These are phyloP conservation scores for Batillaria attramentaria DNA, from an alignment of 1,140 invertebrate species.

Conservation along the genomic window DNA sequence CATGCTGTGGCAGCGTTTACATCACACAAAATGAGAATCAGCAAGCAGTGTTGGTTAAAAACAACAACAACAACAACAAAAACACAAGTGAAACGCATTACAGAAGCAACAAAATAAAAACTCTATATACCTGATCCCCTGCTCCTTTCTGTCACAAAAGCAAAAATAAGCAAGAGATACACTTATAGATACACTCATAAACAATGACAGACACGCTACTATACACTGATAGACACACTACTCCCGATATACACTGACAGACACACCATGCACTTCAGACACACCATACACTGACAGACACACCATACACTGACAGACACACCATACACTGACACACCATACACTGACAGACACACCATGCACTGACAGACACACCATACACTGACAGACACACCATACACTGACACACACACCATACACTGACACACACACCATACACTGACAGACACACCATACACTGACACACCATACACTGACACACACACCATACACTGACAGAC, in stretches of 20 bases:
- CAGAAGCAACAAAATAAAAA: neutral
- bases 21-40: too few species aligned
- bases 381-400: too few species aligned
- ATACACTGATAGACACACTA: neutral
- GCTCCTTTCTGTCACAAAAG: conserved; percentile 18
- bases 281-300: neutral
- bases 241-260: neutral
- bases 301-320: neutral
- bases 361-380: neutral
- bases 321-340: neutral
- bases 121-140: neutral
- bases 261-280: neutral
- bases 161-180: neutral
- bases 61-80: too few species aligned
- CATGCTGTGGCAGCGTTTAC: too few species aligned
- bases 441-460: neutral
- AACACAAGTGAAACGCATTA: neutral
- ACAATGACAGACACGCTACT: neutral
- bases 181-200: neutral
- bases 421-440: neutral
- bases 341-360: too few species aligned
- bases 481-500: too few species aligned
- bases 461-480: neutral
- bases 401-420: neutral
- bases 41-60: too few species aligned